Percentiles rank a stretch among this genome's conserved stretches.
These are phyloP conservation scores for Nannoperca australis DNA, from an alignment of 2,797 vertebrate species.

Conservation along the genomic window DNA sequence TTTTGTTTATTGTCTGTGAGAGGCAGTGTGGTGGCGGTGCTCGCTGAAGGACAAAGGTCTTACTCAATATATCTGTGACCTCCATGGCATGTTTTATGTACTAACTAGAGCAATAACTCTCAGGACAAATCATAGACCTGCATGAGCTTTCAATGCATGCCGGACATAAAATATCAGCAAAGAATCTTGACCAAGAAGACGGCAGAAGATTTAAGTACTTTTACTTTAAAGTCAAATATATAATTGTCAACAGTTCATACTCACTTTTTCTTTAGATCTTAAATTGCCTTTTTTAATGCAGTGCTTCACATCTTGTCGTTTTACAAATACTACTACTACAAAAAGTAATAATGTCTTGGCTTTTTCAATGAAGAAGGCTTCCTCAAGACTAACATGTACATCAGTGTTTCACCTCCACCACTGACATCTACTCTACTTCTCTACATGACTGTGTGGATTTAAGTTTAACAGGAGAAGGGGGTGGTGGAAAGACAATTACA, in stretches of 20 bases:
- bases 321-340: not conserved
- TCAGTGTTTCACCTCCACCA: not conserved
- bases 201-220: not conserved
- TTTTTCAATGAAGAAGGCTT: too few relatives aligned
- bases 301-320: not conserved
- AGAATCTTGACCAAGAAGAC: not conserved
- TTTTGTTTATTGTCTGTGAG: slow-evolving; percentile 13
- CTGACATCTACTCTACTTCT: not conserved
- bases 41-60: slow-evolving; percentile 24
- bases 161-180: slow-evolving; percentile 1
- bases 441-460: not conserved
- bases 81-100: slow-evolving; percentile 23
- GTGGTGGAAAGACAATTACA: not conserved
- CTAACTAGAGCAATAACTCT: slow-evolving; percentile 28
- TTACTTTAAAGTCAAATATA: not conserved
- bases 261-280: not conserved
- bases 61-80: slow-evolving; percentile 45
- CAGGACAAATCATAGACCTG: slow-evolving; percentile 2
- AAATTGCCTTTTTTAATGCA: not conserved
- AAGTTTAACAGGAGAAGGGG: not conserved
- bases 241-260: not conserved
- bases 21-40: not conserved
- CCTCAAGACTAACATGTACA: not conserved
- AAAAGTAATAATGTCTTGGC: not conserved
- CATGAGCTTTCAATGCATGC: not conserved